Conservation (phyloP, 2,888 invertebrate species). For the Scotopteryx bipunctaria region DNA sequence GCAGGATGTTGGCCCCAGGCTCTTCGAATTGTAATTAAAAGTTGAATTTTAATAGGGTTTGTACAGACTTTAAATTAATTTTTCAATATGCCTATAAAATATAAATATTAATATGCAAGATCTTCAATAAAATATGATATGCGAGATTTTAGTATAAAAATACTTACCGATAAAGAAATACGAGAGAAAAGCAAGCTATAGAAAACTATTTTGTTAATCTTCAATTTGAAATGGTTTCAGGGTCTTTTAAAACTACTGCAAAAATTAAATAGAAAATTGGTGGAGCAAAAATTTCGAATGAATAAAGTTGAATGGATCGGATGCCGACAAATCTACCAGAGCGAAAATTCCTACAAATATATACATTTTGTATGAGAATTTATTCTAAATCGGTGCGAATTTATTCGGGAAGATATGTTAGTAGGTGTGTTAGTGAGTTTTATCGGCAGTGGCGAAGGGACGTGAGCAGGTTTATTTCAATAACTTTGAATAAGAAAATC, state of each 20-base stretch:
- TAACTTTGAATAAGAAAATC: conserved; percentile 16
- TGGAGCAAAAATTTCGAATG: conserved; percentile 18
- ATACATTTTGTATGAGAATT: conserved; percentile 34
- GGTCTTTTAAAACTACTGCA: background rate
- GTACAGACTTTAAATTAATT: conserved; percentile 18
- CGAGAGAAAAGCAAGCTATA: too few species aligned
- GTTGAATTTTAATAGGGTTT: conserved; percentile 47
- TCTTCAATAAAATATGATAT: too few species aligned
- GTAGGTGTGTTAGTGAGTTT: conserved; percentile 21
- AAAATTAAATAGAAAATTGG: background rate
- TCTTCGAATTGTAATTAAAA: conserved; percentile 45
- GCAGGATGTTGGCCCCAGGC: conserved; percentile 30
- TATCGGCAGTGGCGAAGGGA: conserved; percentile 15
- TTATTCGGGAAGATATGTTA: conserved; percentile 20
- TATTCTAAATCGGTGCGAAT: conserved; percentile 29
- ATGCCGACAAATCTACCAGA: conserved; percentile 27
- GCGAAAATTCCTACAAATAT: conserved; percentile 33
- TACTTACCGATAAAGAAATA: too few species aligned
- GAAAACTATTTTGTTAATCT: too few species aligned
- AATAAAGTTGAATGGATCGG: conserved; percentile 20
- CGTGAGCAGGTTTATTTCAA: conserved; percentile 19
- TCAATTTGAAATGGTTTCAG: too few species aligned
- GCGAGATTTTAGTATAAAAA: too few species aligned
- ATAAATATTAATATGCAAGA: background rate
- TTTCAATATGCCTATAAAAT: background rate